Conservation (phyloP, 2,797 vertebrate species). For the Leptodactylus fallax region DNA sequence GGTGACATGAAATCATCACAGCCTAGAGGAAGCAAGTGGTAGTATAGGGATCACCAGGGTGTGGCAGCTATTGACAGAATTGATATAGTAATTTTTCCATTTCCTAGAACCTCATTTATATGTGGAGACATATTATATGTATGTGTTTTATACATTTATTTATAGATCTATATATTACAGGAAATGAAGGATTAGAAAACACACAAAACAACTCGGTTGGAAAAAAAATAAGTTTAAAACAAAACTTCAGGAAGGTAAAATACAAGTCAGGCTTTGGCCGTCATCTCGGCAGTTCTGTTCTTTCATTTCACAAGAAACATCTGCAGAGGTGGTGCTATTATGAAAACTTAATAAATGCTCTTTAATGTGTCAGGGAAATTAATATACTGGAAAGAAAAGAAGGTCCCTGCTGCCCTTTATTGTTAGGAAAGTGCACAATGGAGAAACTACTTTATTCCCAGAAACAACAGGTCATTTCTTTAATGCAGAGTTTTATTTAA, state of each 20-base stretch:
- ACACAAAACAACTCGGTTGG: background rate
- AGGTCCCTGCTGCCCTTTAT: slow-evolving; percentile 60
- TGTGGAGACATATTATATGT: no score
- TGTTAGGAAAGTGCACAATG: slow-evolving; percentile 59
- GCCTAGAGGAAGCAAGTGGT: no score
- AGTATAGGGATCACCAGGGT: no score
- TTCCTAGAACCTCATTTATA: background rate
- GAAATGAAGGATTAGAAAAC: background rate
- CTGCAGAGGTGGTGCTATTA: slow-evolving; percentile 62
- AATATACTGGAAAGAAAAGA: slow-evolving; percentile 65
- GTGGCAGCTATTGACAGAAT: no score
- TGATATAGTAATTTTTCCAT: no score
- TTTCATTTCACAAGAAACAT: slow-evolving; percentile 68
- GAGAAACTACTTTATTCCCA: slow-evolving; percentile 53
- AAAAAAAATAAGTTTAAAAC: background rate
- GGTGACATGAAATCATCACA: no score
- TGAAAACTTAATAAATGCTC: slow-evolving; percentile 68
- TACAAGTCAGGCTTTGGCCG: slow-evolving; percentile 10
- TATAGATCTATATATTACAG: background rate
- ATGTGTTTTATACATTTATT: background rate
- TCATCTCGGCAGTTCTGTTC: slow-evolving; percentile 43
- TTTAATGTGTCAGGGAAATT: slow-evolving; percentile 64
- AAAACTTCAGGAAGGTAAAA: slow-evolving; percentile 30
- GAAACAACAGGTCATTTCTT: slow-evolving; percentile 53
- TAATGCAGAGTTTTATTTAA: slow-evolving; percentile 40